Conservation (phyloP, 2,797 vertebrate genomes). For the Hydrolagus colliei region DNA sequence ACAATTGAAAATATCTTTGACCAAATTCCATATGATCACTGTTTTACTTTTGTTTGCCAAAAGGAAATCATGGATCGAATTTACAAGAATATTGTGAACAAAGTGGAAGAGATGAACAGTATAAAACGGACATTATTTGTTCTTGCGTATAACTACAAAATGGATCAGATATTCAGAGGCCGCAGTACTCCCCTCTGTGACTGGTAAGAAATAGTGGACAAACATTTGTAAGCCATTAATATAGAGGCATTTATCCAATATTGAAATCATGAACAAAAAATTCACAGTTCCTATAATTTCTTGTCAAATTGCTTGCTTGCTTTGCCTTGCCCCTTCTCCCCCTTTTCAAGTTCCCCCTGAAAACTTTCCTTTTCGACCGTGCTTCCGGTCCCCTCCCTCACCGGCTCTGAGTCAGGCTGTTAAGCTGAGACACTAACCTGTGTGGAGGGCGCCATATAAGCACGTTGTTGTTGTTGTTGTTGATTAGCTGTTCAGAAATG, state of each 20-base stretch:
- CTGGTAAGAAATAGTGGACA: slow-evolving; percentile 50
- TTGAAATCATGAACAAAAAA: too few relatives aligned
- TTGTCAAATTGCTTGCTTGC: too few relatives aligned
- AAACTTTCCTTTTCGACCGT: too few relatives aligned
- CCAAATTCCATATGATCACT: not conserved
- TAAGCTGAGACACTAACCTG: too few relatives aligned
- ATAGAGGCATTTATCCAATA: too few relatives aligned
- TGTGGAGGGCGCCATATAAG: too few relatives aligned
- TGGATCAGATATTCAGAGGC: slow-evolving; percentile 84
- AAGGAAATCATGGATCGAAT: slow-evolving; percentile 98
- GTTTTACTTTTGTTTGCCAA: slow-evolving; percentile 35
- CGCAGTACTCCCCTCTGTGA: slow-evolving; percentile 78
- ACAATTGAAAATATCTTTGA: not conserved
- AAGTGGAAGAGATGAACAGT: slow-evolving; percentile 80
- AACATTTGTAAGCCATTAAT: not conserved
- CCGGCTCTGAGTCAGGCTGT: too few relatives aligned
- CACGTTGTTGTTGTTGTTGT: not conserved
- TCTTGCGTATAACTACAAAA: slow-evolving; percentile 90
- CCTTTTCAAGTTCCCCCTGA: too few relatives aligned
- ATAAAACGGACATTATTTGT: slow-evolving; percentile 79
- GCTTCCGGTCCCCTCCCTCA: too few relatives aligned
- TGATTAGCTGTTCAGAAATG: not conserved
- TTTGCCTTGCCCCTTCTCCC: too few relatives aligned
- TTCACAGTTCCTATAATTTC: too few relatives aligned
- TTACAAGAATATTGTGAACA: slow-evolving; percentile 91